Evolutionary conservation across 2,888 invertebrate species (phyloP).

Genomic region (Heteromyza rotundicornis): DNA sequence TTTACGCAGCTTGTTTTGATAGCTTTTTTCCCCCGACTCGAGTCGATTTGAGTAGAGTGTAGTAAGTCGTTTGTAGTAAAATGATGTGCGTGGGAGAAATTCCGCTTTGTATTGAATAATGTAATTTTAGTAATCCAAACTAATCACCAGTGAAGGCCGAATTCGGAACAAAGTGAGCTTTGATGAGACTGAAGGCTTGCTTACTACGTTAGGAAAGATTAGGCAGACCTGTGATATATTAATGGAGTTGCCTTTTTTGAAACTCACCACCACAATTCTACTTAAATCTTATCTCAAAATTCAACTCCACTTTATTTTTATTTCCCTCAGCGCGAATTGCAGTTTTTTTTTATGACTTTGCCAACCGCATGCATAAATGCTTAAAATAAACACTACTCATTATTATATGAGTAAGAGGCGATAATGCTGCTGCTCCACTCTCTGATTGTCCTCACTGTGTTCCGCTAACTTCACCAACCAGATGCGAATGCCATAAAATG

Average conservation of each 20-base stretch:
- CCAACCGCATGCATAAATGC: slow-evolving; percentile 12
- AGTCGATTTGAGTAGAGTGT: not conserved
- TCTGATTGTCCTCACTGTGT: not conserved
- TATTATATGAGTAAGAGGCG: not conserved
- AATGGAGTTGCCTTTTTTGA: too few relatives aligned
- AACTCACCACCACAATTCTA: too few relatives aligned
- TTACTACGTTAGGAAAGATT: too few relatives aligned
- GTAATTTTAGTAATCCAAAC: too few relatives aligned
- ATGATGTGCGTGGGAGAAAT: not conserved
- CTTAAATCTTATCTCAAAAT: too few relatives aligned
- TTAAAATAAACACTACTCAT: slow-evolving; percentile 19
- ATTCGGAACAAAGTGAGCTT: too few relatives aligned
- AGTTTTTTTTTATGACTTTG: not conserved
- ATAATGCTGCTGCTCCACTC: slow-evolving; percentile 4
- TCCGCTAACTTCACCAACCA: not conserved
- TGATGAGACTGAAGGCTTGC: too few relatives aligned
- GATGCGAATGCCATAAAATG: not conserved
- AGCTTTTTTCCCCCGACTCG: not conserved
- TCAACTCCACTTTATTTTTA: too few relatives aligned
- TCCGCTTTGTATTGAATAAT: not conserved
- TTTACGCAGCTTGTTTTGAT: slow-evolving; percentile 20
- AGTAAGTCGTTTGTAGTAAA: not conserved
- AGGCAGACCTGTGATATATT: too few relatives aligned
- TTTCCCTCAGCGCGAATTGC: not conserved
- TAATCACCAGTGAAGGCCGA: too few relatives aligned